A percentile compares a stretch with the other conserved stretches of the same genome.
phyloP scores from a whole-genome alignment of 2,113 vertebrate species.

The Orycteropus afer region DNA sequence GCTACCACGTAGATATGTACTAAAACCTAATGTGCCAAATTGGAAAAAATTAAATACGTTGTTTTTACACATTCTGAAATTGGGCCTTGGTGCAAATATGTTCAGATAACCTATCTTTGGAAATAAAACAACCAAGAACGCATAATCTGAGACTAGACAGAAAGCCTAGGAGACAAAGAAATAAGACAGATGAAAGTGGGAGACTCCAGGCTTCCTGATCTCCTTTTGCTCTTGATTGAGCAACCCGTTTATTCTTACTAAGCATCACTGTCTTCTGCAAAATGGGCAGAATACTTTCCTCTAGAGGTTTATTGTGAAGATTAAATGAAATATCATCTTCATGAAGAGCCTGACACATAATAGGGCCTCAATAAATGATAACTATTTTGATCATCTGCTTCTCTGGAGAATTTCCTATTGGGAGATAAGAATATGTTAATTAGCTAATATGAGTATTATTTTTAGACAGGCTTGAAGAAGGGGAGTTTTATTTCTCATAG shows the following conservation, averaged over 20 bases:
- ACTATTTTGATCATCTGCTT: not conserved
- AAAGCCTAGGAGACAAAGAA: not conserved
- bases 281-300: not conserved
- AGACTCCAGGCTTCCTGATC: not conserved
- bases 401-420: not conserved
- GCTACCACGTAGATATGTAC: not conserved
- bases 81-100: not conserved
- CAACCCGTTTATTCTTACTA: not conserved
- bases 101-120: not conserved
- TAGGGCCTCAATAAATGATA: not conserved
- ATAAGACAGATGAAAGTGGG: not conserved
- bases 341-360: not conserved
- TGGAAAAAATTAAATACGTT: not conserved
- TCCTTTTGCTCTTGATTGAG: not conserved
- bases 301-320: not conserved
- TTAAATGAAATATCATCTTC: not conserved
- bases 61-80: not conserved
- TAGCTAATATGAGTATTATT: not conserved
- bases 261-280: not conserved
- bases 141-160: not conserved
- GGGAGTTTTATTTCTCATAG: not conserved
- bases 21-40: not conserved
- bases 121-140: not conserved
- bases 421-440: not conserved
- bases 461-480: not conserved